A percentile compares a stretch with the other conserved stretches of the same genome.
phyloP scores from a whole-genome alignment of 2,113 vertebrate genomes.

The Monopterus albus region DNA sequence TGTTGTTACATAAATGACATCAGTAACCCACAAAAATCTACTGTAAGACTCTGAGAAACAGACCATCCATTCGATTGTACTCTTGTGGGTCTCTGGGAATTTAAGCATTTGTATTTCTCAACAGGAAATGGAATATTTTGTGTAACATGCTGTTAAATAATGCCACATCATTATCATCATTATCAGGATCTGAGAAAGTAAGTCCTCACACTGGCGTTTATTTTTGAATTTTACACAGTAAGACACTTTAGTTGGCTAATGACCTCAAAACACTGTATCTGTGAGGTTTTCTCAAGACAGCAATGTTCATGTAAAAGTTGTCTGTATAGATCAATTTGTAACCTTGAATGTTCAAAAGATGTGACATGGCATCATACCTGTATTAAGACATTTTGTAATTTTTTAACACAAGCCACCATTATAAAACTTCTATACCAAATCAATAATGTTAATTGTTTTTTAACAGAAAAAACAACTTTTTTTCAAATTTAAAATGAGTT shows the following conservation, averaged over 20 bases:
- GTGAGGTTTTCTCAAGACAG: not conserved
- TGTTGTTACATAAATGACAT: not conserved
- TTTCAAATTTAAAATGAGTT: too few relatives aligned
- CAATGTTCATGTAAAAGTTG: not conserved
- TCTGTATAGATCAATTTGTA: not conserved
- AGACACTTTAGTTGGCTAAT: not conserved
- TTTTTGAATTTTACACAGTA: not conserved
- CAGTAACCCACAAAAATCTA: not conserved
- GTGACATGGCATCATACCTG: not conserved
- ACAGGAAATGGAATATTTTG: slow-evolving; percentile 8
- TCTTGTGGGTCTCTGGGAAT: not conserved
- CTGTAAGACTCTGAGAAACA: not conserved
- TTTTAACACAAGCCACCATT: not conserved
- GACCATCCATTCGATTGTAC: slow-evolving; percentile 2
- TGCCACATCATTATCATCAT: not conserved
- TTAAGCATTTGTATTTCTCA: not conserved
- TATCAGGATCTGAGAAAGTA: not conserved
- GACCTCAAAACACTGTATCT: not conserved
- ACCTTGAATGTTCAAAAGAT: not conserved
- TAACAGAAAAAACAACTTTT: too few relatives aligned
- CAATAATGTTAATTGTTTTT: not conserved
- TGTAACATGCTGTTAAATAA: not conserved
- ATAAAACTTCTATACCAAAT: too few relatives aligned
- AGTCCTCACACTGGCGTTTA: not conserved
- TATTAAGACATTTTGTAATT: not conserved